phyloP scores from a whole-genome alignment of 2,797 vertebrate species.

The Enteromius unitaeniatus region DNA sequence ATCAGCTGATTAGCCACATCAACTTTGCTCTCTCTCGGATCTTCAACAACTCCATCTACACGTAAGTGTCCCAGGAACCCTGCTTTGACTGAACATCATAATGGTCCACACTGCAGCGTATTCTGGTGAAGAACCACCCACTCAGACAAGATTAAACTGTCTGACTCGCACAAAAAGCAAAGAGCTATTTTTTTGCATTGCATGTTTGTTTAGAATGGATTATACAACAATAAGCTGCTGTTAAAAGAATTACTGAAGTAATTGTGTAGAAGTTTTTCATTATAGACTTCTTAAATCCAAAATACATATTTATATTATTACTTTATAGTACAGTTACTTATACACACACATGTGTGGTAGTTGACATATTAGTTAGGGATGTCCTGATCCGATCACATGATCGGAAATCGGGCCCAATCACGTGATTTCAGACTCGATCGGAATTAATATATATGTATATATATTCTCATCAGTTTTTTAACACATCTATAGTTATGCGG shows the following conservation, averaged over 20 bases:
- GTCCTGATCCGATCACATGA: too few relatives aligned
- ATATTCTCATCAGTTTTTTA: slow-evolving; percentile 26
- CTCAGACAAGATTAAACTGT: not conserved
- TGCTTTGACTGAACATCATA: not conserved
- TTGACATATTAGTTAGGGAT: too few relatives aligned
- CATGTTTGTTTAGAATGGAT: not conserved
- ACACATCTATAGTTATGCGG: not conserved
- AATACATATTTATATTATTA: not conserved
- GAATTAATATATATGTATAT: slow-evolving; percentile 25
- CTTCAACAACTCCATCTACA: slow-evolving; percentile 87
- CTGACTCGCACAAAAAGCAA: not conserved
- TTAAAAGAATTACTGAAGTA: not conserved
- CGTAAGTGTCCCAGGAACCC: slow-evolving; percentile 71
- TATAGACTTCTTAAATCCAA: too few relatives aligned
- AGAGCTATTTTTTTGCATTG: not conserved
- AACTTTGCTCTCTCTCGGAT: slow-evolving; percentile 87
- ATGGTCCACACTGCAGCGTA: not conserved
- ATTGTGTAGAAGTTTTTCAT: not conserved
- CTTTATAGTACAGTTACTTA: not conserved
- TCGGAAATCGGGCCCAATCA: too few relatives aligned
- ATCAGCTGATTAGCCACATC: slow-evolving; percentile 85
- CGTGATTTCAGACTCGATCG: too few relatives aligned
- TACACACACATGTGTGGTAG: too few relatives aligned
- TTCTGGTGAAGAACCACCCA: not conserved
- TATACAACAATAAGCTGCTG: not conserved